phyloP scores from a whole-genome alignment of 2,113 vertebrate species.

The Bufo bufo region DNA sequence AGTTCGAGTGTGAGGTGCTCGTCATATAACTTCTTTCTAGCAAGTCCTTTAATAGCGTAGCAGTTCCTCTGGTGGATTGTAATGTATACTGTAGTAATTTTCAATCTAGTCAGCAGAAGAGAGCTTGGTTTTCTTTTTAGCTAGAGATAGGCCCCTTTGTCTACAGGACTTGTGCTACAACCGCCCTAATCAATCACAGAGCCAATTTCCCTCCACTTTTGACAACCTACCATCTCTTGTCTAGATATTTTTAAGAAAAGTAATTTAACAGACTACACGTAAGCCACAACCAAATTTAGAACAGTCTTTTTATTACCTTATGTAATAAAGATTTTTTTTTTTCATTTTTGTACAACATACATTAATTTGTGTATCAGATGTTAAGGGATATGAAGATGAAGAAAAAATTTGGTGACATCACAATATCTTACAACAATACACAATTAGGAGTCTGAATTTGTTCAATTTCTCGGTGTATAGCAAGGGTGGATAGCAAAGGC shows the following conservation, averaged over 20 bases:
- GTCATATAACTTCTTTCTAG: no score
- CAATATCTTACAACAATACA: slow-evolving; percentile 95
- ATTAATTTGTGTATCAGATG: slow-evolving; percentile 93
- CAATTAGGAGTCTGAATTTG: slow-evolving; percentile 79
- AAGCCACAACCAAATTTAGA: slow-evolving; percentile 70
- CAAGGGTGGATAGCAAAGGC: slow-evolving; percentile 93
- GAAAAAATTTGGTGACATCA: slow-evolving; percentile 90
- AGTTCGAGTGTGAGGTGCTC: no score
- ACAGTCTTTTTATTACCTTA: slow-evolving; percentile 89
- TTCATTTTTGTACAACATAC: slow-evolving; percentile 86
- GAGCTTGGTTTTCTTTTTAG: no score
- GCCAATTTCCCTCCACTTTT: neutral
- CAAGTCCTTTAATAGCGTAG: no score
- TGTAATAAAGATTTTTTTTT: slow-evolving; percentile 86
- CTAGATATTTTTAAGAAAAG: slow-evolving; percentile 26
- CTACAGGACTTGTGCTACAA: no score
- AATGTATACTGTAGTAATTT: no score
- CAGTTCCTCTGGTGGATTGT: no score
- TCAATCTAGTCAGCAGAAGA: no score
- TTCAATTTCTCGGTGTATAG: slow-evolving; percentile 86
- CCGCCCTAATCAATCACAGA: neutral
- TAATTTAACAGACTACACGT: slow-evolving; percentile 53
- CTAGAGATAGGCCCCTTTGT: no score
- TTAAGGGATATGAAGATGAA: slow-evolving; percentile 88
- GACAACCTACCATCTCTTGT: slow-evolving; percentile 17